Evolutionary conservation across 2,888 invertebrate species (phyloP).

Genomic region (Busseola fusca): DNA sequence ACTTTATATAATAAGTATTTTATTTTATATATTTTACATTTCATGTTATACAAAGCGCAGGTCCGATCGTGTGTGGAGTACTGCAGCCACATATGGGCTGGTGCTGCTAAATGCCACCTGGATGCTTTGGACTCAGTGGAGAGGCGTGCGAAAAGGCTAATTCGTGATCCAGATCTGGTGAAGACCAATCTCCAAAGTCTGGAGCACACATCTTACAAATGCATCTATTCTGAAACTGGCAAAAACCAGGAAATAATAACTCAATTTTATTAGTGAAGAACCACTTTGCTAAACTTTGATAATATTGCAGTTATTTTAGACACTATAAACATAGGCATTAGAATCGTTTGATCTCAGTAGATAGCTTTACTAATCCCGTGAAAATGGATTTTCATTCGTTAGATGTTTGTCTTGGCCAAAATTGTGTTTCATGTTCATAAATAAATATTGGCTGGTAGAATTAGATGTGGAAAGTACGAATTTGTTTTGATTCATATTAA

Average conservation of each 20-base stretch:
- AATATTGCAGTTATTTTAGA: conserved; percentile 26
- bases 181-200: no score
- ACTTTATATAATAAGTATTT: no score
- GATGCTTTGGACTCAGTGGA: no score
- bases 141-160: no score
- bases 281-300: conserved; percentile 37
- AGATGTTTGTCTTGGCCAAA: conserved; percentile 46
- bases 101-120: no score
- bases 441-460: conserved; percentile 44
- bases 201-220: neutral
- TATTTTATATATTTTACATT: no score
- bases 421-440: conserved; percentile 22
- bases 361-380: conserved; percentile 33
- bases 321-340: conserved; percentile 19
- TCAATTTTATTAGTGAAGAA: conserved; percentile 21
- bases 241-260: neutral
- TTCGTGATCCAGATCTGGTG: no score
- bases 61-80: no score
- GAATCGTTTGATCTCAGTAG: conserved; percentile 49
- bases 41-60: no score
- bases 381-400: conserved; percentile 18
- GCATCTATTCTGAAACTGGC: neutral
- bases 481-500: conserved; percentile 8
- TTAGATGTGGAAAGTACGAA: conserved; percentile 4
- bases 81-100: no score